These are phyloP conservation scores for Epizoanthus rinbou DNA, from an alignment of 92 coral and sea anemone genomes.

Conservation along the genomic window DNA sequence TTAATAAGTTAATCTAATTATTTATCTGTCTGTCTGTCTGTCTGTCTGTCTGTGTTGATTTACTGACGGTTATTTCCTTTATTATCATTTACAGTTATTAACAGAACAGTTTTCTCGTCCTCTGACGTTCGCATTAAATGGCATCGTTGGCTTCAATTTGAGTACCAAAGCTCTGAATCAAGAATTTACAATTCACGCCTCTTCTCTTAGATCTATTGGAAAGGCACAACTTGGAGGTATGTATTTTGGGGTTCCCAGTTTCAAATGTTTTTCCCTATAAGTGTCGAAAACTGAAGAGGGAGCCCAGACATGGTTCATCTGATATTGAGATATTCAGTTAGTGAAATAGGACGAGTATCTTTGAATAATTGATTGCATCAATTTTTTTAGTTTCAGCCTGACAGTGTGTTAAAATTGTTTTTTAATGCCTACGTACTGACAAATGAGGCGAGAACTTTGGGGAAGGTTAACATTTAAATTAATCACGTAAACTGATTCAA, in stretches of 20 bases:
- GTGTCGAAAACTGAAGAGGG: neutral
- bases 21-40: too few species aligned
- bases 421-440: too few species aligned
- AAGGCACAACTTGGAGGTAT: constrained; percentile 24
- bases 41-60: neutral
- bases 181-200: constrained; percentile 23
- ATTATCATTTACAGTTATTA: neutral
- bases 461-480: too few species aligned
- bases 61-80: neutral
- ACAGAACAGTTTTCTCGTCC: constrained; percentile 23
- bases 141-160: neutral
- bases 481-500: too few species aligned
- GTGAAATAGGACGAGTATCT: too few species aligned
- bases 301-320: too few species aligned
- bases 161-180: constrained; percentile 6
- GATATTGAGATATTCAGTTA: too few species aligned
- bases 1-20: too few species aligned
- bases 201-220: neutral
- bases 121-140: constrained; percentile 1
- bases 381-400: too few species aligned
- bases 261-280: neutral
- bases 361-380: too few species aligned
- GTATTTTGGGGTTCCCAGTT: neutral
- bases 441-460: too few species aligned
- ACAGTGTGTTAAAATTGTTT: too few species aligned